Evolutionary conservation across 2,888 invertebrate genomes (phyloP), one percentile per base, ranked within the genome.

Genomic region (Drosophila austrosaltans): DNA sequence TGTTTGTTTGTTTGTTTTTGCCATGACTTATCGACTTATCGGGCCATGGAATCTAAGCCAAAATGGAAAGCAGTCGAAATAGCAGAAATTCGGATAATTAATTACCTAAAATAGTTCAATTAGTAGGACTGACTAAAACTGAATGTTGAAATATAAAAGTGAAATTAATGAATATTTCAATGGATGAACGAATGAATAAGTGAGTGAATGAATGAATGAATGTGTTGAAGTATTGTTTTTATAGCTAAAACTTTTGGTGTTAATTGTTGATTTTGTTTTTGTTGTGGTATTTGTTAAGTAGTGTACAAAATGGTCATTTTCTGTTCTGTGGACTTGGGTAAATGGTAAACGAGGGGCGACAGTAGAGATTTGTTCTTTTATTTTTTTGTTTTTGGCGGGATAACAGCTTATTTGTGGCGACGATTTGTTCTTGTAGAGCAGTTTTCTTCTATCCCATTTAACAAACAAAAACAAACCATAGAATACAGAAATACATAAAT

Each of bases 1-100:
- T 62, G 76, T 60, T 65, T 70, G 58, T 70, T 63, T 12, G 63
- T 70, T 65, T 63, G 53, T 42, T 57, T 63, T 53, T 36, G 53
- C 44, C n/a, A n/a, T 54, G 54, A 54, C 54, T 70, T 44, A 39
- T n/a, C 57, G 57, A 57, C 57, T 57, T 57, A 57, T 57, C 57
- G 39, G 32, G 36, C 30, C 39, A 57, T 10, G 36, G 57, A 16
- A 48, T 48, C 48, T 48, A 25, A 48, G 57, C 57, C 57, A 57
- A 39, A 57, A 25, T 48, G 25, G 25, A 48, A 48, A 48, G 25
- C 22, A 48, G 48, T 12, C 48, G 48, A 12, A 25, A 48, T 6
- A 3, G 16, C 16, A 48, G 48, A 48, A 48, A 48, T 22, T 48
- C 10, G 22, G 48, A 48, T 48, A 48, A 48, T 48, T 48, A 48